Conservation (phyloP, 2,888 invertebrate genomes). For the Calephelis perditalis region DNA sequence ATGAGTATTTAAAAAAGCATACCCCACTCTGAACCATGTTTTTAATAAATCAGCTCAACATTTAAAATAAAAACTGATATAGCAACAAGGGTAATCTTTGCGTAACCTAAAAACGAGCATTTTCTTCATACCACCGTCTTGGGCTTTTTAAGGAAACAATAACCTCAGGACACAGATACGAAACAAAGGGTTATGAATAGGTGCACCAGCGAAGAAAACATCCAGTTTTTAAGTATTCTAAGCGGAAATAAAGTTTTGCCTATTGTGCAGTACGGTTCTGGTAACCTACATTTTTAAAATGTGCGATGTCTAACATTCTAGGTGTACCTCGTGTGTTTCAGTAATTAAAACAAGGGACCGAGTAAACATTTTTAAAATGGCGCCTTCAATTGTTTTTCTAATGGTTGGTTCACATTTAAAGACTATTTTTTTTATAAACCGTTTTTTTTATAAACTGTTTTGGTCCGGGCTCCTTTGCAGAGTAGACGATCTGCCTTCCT, state of each 20-base stretch:
- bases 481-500: no score
- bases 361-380: not conserved
- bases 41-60: no score
- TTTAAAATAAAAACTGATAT: not conserved
- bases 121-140: slow-evolving; percentile 3
- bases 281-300: slow-evolving; percentile 3
- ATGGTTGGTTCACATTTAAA: no score
- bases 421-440: no score
- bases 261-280: not conserved
- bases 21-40: no score
- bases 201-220: slow-evolving; percentile 9
- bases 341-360: slow-evolving; percentile 1
- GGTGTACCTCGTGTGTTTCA: not conserved
- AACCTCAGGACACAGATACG: slow-evolving; percentile 7
- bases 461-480: no score
- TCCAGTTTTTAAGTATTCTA: slow-evolving; percentile 1
- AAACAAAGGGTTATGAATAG: slow-evolving; percentile 8
- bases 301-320: slow-evolving; percentile 1
- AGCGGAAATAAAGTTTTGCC: slow-evolving; percentile 11
- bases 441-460: no score
- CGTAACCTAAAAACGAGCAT: slow-evolving; percentile 2
- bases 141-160: slow-evolving; percentile 1
- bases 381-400: not conserved
- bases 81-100: not conserved
- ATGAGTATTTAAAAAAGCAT: no score